These are phyloP conservation scores for Denticeps clupeoides DNA, from an alignment of 2,797 vertebrate species.

Conservation along the genomic window DNA sequence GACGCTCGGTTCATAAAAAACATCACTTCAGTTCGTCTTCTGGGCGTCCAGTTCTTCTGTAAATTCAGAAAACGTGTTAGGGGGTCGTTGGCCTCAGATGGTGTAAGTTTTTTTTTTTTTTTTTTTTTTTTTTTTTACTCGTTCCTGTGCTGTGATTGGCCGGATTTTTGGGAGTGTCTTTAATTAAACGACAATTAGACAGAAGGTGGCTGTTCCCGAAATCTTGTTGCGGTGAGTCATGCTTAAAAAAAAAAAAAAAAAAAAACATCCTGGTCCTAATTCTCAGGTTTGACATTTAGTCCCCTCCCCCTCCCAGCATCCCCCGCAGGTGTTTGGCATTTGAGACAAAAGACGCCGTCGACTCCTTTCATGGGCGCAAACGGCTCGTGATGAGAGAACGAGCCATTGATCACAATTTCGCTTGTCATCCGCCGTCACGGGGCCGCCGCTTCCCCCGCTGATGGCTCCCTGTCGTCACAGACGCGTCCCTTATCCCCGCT, in stretches of 20 bases:
- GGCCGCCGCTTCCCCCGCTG: slow-evolving; percentile 20
- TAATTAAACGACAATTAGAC: too few species aligned
- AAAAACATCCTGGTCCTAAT: slow-evolving; percentile 4
- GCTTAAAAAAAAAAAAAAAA: slow-evolving; percentile 4
- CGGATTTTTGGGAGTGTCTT: too few species aligned
- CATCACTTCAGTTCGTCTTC: too few species aligned
- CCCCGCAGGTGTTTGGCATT: slow-evolving; percentile 48
- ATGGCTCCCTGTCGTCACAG: slow-evolving; percentile 28
- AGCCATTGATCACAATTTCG: slow-evolving; percentile 35
- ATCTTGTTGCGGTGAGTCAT: background rate
- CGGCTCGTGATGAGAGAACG: slow-evolving; percentile 45
- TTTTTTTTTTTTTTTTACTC: too few species aligned
- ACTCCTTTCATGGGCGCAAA: slow-evolving; percentile 38
- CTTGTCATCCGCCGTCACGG: slow-evolving; percentile 29
- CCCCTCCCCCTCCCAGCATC: slow-evolving; percentile 16
- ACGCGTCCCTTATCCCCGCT: slow-evolving; percentile 31
- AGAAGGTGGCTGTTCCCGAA: background rate
- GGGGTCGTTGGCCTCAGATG: too few species aligned
- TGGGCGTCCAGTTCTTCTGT: too few species aligned
- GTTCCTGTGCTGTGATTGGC: too few species aligned
- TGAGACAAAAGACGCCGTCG: slow-evolving; percentile 41
- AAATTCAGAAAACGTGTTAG: too few species aligned
- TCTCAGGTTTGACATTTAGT: slow-evolving; percentile 27
- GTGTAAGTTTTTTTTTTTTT: too few species aligned
- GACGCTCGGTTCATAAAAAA: too few species aligned